Evolutionary conservation across 2,113 vertebrate genomes (phyloP), one percentile per base, ranked within the genome.

Genomic region (Anas platyrhynchos): DNA sequence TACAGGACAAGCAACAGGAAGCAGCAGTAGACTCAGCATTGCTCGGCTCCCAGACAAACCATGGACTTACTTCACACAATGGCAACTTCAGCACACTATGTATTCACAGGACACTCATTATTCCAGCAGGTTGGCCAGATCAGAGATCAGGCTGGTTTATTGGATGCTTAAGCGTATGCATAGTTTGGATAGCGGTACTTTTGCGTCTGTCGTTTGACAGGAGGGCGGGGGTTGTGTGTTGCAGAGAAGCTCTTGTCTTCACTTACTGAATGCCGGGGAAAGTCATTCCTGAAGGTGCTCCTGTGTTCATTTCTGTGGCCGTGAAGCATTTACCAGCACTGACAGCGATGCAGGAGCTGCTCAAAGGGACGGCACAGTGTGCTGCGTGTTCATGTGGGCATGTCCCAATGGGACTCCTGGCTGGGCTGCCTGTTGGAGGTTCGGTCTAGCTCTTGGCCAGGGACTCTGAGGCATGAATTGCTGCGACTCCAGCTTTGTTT

Each of bases 1-100:
- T 94, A 96, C 98, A 97, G 98, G 98, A 97, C 98, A 98, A 98
- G 98, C 98, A 98, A 98, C 98, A 99, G 99, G 99, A 99, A 99
- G 98, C 98, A 96, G 97, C 97, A 98, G 98, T 99, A 98, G 98
- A 99, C 98, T 99, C 99, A 98, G 99, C 99, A 99, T 97, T 98
- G 98, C 95, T 96, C 96, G 94, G 97, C 98, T 98, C 97, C 95
- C 98, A 96, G 98, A 98, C 98, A 97, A 97, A 98, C 98, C 97
- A 81, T 96, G 97, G 96, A 97, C 98, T 97, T 96, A 96, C 97
- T 97, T 94, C 80, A 85, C 96, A 98, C 98, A 98, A 97, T 98
- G 98, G 94, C 97, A 96, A 94, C 89, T 97, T 97, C 97, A 98
- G 98, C 98, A 97, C 83, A 96, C 97, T 97, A 94, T 97, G 95